Evolutionary conservation across 92 coral and sea anemone species (phyloP).

Genomic region (Paragorgia papillata): DNA sequence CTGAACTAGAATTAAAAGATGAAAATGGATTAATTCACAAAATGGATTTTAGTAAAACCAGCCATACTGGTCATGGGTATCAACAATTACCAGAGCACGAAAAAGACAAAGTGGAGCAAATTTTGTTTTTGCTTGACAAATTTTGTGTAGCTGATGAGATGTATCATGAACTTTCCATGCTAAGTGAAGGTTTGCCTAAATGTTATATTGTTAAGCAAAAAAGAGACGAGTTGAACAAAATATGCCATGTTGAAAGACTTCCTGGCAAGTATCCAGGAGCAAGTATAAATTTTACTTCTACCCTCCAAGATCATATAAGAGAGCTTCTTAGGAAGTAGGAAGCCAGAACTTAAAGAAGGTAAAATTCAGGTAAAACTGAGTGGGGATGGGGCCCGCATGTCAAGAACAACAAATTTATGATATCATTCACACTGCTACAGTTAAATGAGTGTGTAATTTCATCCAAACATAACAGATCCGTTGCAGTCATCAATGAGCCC

Average conservation of each 20-base stretch:
- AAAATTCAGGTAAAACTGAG: constrained; percentile 59
- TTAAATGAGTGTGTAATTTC: constrained; percentile 48
- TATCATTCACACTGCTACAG: constrained; percentile 51
- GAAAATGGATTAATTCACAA: background rate
- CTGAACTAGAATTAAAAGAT: background rate
- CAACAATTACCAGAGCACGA: background rate
- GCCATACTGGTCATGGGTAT: background rate
- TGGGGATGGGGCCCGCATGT: constrained; percentile 73
- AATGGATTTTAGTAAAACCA: too few species aligned
- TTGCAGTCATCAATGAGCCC: constrained; percentile 53
- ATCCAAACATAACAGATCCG: constrained; percentile 52
- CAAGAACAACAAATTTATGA: constrained; percentile 55
- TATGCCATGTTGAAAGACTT: constrained; percentile 48
- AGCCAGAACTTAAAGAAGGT: constrained; percentile 12
- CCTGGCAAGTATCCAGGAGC: constrained; percentile 65
- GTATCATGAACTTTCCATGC: constrained; percentile 60
- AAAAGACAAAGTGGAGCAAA: background rate
- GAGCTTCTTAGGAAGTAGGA: constrained; percentile 19
- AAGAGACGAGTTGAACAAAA: constrained; percentile 48
- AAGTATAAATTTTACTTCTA: constrained; percentile 47
- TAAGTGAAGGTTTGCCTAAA: constrained; percentile 48
- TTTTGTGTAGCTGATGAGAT: constrained; percentile 67
- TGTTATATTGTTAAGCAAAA: constrained; percentile 63
- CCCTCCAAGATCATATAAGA: constrained; percentile 52
- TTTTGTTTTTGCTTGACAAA: constrained; percentile 28